Evolutionary conservation across 1,140 invertebrate species (phyloP).

Genomic region (Aphidius gifuensis): DNA sequence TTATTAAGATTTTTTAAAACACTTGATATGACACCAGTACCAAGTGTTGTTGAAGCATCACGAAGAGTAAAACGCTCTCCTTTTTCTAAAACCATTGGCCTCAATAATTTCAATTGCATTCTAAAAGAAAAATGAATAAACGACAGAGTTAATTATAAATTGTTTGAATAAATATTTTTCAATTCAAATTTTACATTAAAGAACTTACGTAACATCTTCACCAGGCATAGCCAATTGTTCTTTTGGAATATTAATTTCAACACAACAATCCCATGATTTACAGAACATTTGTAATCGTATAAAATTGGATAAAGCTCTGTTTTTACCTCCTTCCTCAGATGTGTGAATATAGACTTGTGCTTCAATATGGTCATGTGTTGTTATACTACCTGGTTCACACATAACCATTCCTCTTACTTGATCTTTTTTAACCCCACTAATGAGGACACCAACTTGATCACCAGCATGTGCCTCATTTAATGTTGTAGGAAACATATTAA

Average conservation of each 20-base stretch:
- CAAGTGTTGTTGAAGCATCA: constrained; percentile 75
- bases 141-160: constrained; percentile 16
- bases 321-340: too few species aligned
- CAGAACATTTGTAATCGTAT: constrained; percentile 85
- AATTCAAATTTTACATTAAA: neutral
- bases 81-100: constrained; percentile 86
- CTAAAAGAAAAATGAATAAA: constrained; percentile 47
- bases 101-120: constrained; percentile 67
- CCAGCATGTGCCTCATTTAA: constrained; percentile 94
- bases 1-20: constrained; percentile 62
- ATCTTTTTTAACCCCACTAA: constrained; percentile 87
- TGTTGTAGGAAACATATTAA: constrained; percentile 98
- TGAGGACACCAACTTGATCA: constrained; percentile 92
- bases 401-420: constrained; percentile 94
- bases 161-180: neutral
- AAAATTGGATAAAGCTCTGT: too few species aligned
- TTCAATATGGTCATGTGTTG: constrained; percentile 75
- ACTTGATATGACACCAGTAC: constrained; percentile 89
- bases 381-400: constrained; percentile 79
- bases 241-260: constrained; percentile 67
- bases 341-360: too few species aligned
- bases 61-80: constrained; percentile 90
- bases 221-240: constrained; percentile 92
- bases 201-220: constrained; percentile 78
- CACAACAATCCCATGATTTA: constrained; percentile 87